Base-by-base conservation (phyloP, 2,113 vertebrate species). In the Clarias gariepinus region DNA sequence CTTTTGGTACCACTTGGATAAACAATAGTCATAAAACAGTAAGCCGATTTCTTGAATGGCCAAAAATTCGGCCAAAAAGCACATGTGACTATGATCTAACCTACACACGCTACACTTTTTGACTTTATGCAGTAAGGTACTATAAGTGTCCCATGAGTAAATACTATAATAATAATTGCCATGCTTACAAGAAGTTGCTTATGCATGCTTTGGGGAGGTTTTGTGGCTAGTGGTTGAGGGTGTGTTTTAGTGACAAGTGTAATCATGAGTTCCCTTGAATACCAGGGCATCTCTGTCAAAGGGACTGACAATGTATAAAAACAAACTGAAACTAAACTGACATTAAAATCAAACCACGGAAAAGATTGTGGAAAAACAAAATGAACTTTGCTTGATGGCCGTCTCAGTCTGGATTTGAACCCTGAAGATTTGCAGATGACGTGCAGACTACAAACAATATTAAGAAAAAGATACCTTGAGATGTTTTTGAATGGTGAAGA, bases 11-110 rank as follows among this genome's bases (percentile, higher is more conserved):
- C 11, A 30, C 18, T 60, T 58, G 19, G 25, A 60, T 25, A 74
- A 61, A 33, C 74, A 30, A 30, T 18, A n/a, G 60, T 77, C 83
- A 85, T 25, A 57, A 55, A 78, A 28, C 74, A 68, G 57, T 66
- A 77, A 68, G 47, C 60, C 66, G n/a, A 30, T 13, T 28, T 52
- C 60, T 19, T 25, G 19, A 28, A 53, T 55, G 23, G 21, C 9
- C 71, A 52, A 47, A 9, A 4, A 13, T 33, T 33, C 3, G 4
- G 73, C 7, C 23, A 76, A 77, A 53, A 8, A 18, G 6, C 23
- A 55, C 15, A 28, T 78, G n/a, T n/a, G 74, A 16, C 3, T 28
- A 55, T 1, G 30, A 12, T 58, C 15, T 30, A 57, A 57, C 16
- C n/a, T 55, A 16, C 25, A 55, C 0, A 77, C 1, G 25, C 57